Evolutionary conservation across 2,113 vertebrate genomes (phyloP).

Genomic region (Plecturocebus donacophilus): DNA sequence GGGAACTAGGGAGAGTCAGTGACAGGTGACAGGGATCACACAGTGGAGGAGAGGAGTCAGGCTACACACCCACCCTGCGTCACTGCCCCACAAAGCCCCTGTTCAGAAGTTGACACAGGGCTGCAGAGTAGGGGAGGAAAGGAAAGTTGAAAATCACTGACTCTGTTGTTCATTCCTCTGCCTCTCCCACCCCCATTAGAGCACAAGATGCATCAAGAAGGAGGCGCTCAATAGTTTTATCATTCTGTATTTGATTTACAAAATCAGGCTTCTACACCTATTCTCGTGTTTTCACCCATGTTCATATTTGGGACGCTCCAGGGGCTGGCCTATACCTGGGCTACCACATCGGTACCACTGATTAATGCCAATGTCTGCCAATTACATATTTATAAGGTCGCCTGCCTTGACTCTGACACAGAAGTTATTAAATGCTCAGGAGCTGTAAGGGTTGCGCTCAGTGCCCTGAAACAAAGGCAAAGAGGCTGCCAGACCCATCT

Average conservation of each 20-base stretch:
- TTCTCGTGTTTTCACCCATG: rapidly evolving
- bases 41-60: background rate
- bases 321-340: background rate
- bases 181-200: background rate
- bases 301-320: rapidly evolving
- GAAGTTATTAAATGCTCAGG: constrained; percentile 6
- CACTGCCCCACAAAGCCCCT: background rate
- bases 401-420: constrained; percentile 32
- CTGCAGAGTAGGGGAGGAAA: background rate
- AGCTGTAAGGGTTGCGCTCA: constrained; percentile 59
- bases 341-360: background rate
- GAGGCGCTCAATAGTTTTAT: background rate
- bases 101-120: background rate
- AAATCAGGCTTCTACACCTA: background rate
- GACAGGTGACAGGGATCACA: background rate
- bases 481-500: constrained; percentile 41
- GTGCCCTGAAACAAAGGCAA: constrained; percentile 58
- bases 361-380: background rate
- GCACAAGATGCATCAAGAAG: background rate
- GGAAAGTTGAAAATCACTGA: background rate
- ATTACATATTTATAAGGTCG: constrained; percentile 65
- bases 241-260: background rate
- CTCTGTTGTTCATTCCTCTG: background rate
- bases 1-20: background rate
- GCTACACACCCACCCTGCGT: background rate